These are phyloP conservation scores for Nannobrachium achirus DNA, from an alignment of 2,113 vertebrate species.

Conservation along the genomic window DNA sequence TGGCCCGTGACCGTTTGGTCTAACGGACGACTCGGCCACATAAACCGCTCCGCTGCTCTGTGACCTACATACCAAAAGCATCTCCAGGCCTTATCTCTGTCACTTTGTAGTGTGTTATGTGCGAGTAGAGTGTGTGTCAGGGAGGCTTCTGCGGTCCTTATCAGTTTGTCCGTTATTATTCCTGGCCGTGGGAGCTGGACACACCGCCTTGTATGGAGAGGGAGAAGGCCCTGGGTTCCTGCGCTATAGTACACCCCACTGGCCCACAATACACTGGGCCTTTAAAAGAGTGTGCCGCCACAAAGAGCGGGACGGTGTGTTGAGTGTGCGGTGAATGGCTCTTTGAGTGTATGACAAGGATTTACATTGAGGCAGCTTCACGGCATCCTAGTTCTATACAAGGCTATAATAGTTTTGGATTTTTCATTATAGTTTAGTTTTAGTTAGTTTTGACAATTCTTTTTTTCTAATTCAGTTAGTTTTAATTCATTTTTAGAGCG, in stretches of 20 bases:
- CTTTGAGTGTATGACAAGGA: not conserved
- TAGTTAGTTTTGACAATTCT: no score
- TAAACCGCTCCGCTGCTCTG: conserved; percentile 47
- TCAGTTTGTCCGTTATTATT: conserved; percentile 74
- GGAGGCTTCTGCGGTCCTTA: conserved; percentile 55
- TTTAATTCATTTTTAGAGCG: no score
- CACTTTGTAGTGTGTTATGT: conserved; percentile 8
- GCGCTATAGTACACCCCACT: conserved; percentile 27
- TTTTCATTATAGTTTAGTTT: no score
- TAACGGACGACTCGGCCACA: conserved; percentile 33
- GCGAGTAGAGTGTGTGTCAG: conserved; percentile 22
- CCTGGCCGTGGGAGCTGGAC: conserved; percentile 53
- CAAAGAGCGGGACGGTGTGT: conserved; percentile 5
- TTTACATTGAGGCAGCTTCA: not conserved
- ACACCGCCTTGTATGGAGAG: conserved; percentile 73
- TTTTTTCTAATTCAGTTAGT: no score
- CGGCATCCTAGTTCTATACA: conserved; percentile 5
- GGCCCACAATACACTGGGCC: conserved; percentile 67
- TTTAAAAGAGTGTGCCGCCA: conserved; percentile 35
- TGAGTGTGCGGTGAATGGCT: not conserved
- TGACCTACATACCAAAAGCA: conserved; percentile 46
- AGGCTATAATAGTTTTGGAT: no score
- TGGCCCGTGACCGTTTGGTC: conserved; percentile 10
- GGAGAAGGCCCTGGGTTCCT: conserved; percentile 9
- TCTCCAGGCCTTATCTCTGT: conserved; percentile 57